Evolutionary conservation across 2,888 invertebrate genomes (phyloP), one percentile per base, ranked within the genome.

Genomic region (Drosophila acutilabella): DNA sequence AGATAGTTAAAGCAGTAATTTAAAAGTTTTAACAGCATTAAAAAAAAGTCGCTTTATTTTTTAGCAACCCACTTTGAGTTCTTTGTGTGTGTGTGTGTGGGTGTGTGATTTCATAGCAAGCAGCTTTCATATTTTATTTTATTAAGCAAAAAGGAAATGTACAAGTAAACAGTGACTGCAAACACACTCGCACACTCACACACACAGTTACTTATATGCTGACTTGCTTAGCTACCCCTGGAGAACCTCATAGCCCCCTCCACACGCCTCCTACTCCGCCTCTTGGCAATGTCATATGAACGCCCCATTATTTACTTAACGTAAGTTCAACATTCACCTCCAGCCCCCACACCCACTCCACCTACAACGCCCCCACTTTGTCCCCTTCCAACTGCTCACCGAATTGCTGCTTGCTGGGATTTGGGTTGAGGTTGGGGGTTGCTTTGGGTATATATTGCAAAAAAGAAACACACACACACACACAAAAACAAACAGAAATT

Each of bases 241-340:
- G 14, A 36, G n/a, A 48, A 7, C 41, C 48, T 41, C 57, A 64
- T 54, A 57, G 52, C 36, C 48, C 64, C 50, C 58, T 52, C 60
- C 42, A 65, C 61, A 42, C 33, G 7, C 11, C 36, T 36, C 36
- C 1, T 3, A 64, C 56, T 30, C 30, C 30, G 30, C 8, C 30
- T 30, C 30, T 30, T 30, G 30, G 64, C 72, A 73, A 73, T 75
- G 78, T 84, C 83, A 87, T 85, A 84, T 84, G 83, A 86, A 87
- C 89, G 87, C 89, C 84, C 86, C 89, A 88, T 88, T 88, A 88
- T 88, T 88, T 88, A 88, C 88, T 89, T 88, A 88, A 88, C 87
- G 83, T 81, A 85, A 85, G 85, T 89, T 89, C 88, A 88, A 89
- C 83, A 88, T 79, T 78, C 73, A 72, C 78, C 74, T 66, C 44